phyloP scores from a whole-genome alignment of 2,113 vertebrate species.

The Agelaius phoeniceus region DNA sequence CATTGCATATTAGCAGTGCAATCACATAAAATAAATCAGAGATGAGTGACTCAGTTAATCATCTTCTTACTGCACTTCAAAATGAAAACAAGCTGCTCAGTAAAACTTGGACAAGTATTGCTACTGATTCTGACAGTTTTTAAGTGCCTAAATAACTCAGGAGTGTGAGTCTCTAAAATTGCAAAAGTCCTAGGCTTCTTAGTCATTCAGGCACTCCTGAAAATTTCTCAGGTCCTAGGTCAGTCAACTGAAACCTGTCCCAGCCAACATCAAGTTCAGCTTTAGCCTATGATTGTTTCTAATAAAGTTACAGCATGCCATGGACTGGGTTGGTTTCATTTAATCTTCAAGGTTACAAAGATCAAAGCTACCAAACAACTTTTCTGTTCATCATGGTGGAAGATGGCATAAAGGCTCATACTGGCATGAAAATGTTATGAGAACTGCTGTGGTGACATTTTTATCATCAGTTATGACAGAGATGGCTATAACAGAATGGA shows the following conservation, averaged over 20 bases:
- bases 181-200: neutral
- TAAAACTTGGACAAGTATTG: neutral
- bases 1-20: neutral
- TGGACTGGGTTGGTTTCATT: neutral
- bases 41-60: neutral
- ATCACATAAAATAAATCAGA: neutral
- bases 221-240: neutral
- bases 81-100: neutral
- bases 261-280: neutral
- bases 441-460: neutral
- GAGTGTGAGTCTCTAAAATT: neutral
- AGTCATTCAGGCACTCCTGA: neutral
- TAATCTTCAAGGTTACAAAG: neutral
- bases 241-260: neutral
- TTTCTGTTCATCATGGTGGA: neutral
- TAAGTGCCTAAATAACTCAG: neutral
- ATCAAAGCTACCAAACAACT: neutral
- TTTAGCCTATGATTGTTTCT: neutral
- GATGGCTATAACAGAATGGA: neutral
- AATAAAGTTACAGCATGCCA: neutral
- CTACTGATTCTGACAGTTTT: neutral
- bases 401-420: neutral
- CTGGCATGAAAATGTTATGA: neutral
- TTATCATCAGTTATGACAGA: neutral
- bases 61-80: neutral